Evolutionary conservation across 1,140 invertebrate genomes (phyloP), one percentile per base, ranked within the genome.

Genomic region (Wasmannia auropunctata): DNA sequence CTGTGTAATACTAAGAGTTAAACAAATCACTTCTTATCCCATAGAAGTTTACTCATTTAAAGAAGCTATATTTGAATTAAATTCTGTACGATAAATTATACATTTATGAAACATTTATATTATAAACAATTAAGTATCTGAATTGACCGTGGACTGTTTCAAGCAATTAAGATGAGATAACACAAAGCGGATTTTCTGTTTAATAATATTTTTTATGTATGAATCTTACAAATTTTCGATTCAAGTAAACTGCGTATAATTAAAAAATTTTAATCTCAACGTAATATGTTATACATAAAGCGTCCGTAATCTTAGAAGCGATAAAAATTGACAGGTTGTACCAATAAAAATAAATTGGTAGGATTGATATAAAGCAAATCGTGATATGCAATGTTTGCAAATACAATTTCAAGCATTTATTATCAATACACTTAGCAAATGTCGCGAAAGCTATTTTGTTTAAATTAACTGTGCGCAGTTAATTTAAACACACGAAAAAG

Each of bases 1-100:
- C 7, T 63, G 16, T 63, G n/a, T 43, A 34, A 74, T 74, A 43
- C 60, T 46, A 25, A 74, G 22, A 37, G n/a, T 60, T 74, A 75
- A 4, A 56, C 10, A 22, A 37, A 11, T 37, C 10, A 46, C 3
- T 60, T 31, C 10, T 51, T 65, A 65, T 67, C 2, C 16, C 14
- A 3, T 51, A 25, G 43, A 37, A 67, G 28, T 69, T 54, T 54
- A 54, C 2, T 54, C 2, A 54, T 54, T 67, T 11, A 10, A 28
- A 37, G 34, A 67, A 65, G 11, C 22, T 37, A 43, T 37, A 14
- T 40, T n/a, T 14, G 10, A 77, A 0, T 60, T 76, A 76, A 72
- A 72, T 51, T 25, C 3, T 22, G n/a, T 10, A 74, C 1, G 7
- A 37, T 28, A 56, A 79, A 72, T 70, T 80, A 40, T 11, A 49